Conservation (phyloP, 2,113 vertebrate species). For the Lycocorax pyrrhopterus region DNA sequence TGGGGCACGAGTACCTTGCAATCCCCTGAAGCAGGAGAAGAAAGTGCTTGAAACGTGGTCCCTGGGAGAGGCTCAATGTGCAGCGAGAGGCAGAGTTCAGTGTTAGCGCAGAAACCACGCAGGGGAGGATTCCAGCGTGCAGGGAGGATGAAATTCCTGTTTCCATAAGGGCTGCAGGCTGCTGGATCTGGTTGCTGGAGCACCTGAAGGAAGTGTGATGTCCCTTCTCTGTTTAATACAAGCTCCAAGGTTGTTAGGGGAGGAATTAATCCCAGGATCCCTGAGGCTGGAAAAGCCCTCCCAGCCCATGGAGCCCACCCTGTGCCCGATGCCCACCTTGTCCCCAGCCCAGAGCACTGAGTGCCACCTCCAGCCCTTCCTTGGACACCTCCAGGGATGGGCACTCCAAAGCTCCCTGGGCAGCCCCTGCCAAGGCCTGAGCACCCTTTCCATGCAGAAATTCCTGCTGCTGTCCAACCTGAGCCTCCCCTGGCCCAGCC, state of each 20-base stretch:
- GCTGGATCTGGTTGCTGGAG: neutral
- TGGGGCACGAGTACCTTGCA: neutral
- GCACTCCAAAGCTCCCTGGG: neutral
- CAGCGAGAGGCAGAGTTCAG: neutral
- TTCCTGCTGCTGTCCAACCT: neutral
- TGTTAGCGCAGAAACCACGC: neutral
- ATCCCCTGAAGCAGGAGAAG: neutral
- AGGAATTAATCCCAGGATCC: neutral
- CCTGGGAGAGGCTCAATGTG: neutral
- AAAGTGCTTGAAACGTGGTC: neutral
- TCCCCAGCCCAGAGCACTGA: neutral
- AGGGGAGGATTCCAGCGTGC: neutral
- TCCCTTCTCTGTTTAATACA: neutral
- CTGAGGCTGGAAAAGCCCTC: neutral
- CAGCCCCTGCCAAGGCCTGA: neutral
- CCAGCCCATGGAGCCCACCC: neutral
- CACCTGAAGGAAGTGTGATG: neutral
- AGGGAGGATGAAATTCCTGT: neutral
- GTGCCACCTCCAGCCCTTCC: neutral
- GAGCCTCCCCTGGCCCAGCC: neutral
- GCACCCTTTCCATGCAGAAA: neutral
- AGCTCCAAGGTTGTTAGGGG: neutral
- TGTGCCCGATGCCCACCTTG: neutral
- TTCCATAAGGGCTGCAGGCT: neutral
- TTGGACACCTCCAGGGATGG: neutral